Evolutionary conservation across 2,888 invertebrate species (phyloP).

Genomic region (Himalopsyche anomala): DNA sequence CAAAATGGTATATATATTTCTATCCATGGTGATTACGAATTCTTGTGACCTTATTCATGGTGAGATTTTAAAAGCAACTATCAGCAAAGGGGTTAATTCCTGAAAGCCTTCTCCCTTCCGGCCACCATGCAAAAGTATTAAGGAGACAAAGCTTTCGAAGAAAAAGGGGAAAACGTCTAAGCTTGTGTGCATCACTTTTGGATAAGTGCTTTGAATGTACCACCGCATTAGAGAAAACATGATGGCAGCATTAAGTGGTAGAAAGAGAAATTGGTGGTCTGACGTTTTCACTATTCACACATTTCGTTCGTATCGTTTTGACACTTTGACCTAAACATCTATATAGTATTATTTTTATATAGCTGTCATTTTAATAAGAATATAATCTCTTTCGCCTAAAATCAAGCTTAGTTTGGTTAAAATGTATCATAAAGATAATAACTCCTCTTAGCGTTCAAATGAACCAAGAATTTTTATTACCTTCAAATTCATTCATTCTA

Average conservation of each 20-base stretch:
- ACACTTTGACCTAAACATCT: slow-evolving; percentile 1
- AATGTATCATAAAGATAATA: no score
- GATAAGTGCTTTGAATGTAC: slow-evolving; percentile 41
- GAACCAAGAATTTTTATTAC: no score
- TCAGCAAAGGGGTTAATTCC: slow-evolving; percentile 28
- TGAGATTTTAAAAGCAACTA: neutral
- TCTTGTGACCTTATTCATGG: neutral
- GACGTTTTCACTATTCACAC: neutral
- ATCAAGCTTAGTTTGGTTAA: no score
- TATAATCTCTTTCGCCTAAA: no score
- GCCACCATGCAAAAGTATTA: slow-evolving; percentile 31
- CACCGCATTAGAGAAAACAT: slow-evolving; percentile 41
- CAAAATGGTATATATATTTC: no score
- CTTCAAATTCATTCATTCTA: no score
- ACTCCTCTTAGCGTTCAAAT: no score
- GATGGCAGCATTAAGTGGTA: slow-evolving; percentile 16
- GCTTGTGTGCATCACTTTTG: slow-evolving; percentile 34
- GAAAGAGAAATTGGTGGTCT: neutral
- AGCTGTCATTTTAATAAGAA: no score
- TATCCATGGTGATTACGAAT: neutral
- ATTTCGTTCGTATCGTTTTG: neutral
- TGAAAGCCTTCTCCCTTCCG: slow-evolving; percentile 32
- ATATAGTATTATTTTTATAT: no score
- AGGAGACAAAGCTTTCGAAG: slow-evolving; percentile 38
- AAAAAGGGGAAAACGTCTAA: slow-evolving; percentile 36